Conservation (phyloP, 2,888 invertebrate species). For the Lobophora halterata region DNA sequence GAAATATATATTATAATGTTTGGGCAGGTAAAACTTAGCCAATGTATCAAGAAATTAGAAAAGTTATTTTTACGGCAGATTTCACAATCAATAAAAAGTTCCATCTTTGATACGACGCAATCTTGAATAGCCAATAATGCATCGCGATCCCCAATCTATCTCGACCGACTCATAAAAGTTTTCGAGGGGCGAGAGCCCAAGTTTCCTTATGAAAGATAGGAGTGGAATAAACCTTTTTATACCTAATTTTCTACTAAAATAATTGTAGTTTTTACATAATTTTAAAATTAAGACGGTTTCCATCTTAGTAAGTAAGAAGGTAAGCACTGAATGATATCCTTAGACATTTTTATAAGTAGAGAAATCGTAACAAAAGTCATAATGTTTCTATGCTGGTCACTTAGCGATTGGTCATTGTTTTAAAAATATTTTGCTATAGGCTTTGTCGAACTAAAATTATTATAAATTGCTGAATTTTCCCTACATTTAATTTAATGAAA, state of each 20-base stretch:
- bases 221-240: no score
- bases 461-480: conserved; percentile 20
- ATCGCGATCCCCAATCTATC: conserved; percentile 65
- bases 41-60: conserved; percentile 22
- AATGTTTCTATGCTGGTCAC: no score
- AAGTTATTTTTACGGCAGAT: conserved; percentile 31
- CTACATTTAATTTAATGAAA: conserved; percentile 53
- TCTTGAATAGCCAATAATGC: conserved; percentile 69
- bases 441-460: not conserved
- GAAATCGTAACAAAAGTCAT: no score
- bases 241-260: no score
- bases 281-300: no score
- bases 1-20: no score
- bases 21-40: conserved; percentile 2
- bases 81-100: conserved; percentile 34
- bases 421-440: no score
- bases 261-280: no score
- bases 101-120: conserved; percentile 49
- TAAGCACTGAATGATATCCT: no score
- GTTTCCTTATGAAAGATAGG: conserved; percentile 48
- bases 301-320: no score
- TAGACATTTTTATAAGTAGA: conserved; percentile 1
- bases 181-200: conserved; percentile 51
- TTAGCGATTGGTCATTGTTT: no score
- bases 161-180: conserved; percentile 70